Base-by-base conservation (phyloP, 2,888 invertebrate species). In the Oxystoma pomonae region DNA sequence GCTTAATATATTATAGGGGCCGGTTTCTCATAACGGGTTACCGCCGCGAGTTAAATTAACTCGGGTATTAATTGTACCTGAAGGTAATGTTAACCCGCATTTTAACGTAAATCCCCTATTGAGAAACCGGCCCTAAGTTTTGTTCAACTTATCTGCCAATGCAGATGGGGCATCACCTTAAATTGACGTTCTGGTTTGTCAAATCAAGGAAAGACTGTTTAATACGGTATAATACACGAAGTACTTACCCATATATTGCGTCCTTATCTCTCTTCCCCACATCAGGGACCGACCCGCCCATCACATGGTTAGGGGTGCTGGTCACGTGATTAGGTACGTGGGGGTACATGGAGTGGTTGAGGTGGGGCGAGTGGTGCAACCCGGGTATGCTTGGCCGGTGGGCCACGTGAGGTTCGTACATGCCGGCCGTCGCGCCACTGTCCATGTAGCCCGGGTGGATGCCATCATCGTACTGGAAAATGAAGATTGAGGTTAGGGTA, bases 221-320 rank as follows among this genome's bases (percentile, higher is more conserved):
- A n/a, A n/a, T n/a, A n/a, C n/a, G n/a, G n/a, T n/a, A n/a, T n/a
- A n/a, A n/a, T n/a, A n/a, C n/a, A n/a, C n/a, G n/a, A n/a, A 49
- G 49, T n/a, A 88, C 94, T 92, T 87, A 97, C 97, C 96, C 96
- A 85, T 97, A 97, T 82, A 97, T 96, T 80, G 96, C 95, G 86
- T 97, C 96, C 86, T 96, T 97, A 86, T 97, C 97, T 81, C 97
- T 86, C 86, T 97, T 97, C 84, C 94, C 94, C 76, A 94, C 94
- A 83, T 95, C 94, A 76, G 94, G 94, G 67, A 87, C 86, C 71
- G 85, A 82, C 78, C 83, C 82, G 78, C 83, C 82, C 85, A 92
- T 87, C 80, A 93, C 92, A 83, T 93, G 94, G 85, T 93, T 90
- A 78, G 85, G 81, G 80, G 85, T 86, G 72, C 84, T 86, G 81